A percentile compares a stretch with the other conserved stretches of the same genome.
These are phyloP conservation scores for Lindbergichthys nudifrons DNA, from an alignment of 2,797 vertebrate species.

Conservation along the genomic window DNA sequence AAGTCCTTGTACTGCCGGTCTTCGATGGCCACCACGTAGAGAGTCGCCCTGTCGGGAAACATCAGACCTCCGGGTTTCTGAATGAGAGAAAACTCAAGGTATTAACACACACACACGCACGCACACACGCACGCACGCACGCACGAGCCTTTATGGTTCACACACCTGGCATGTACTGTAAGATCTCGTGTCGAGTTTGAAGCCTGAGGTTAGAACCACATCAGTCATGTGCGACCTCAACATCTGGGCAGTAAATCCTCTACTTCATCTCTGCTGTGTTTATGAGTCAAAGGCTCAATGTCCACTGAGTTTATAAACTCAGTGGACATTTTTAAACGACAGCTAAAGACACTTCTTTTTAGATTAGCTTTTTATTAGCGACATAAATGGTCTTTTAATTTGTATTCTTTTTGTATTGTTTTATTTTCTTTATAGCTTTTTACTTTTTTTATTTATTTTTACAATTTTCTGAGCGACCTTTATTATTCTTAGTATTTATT, in stretches of 20 bases:
- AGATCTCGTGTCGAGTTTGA: constrained; percentile 34
- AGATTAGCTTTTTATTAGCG: no score
- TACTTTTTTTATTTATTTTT: no score
- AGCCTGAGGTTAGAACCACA: constrained; percentile 41
- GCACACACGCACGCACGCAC: neutral
- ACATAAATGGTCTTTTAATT: no score
- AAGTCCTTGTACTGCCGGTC: constrained; percentile 99
- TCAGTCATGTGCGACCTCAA: constrained; percentile 44
- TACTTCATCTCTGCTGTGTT: constrained; percentile 46
- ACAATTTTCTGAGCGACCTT: no score
- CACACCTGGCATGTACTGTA: constrained; percentile 63
- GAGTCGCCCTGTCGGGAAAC: constrained; percentile 97
- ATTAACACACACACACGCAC: constrained; percentile 15
- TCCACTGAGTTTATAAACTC: no score
- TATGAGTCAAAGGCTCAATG: constrained; percentile 22
- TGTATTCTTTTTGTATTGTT: no score
- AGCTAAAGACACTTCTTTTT: no score
- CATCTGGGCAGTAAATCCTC: constrained; percentile 54
- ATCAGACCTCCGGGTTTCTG: constrained; percentile 99
- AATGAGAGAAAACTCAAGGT: constrained; percentile 72
- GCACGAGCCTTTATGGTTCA: constrained; percentile 42
- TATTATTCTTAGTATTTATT: no score
- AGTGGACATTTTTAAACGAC: neutral
- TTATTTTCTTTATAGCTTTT: no score
- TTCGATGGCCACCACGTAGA: constrained; percentile 96